Evolutionary conservation across 2,888 invertebrate species (phyloP), one percentile per base, ranked within the genome.

Genomic region (Drosophila pseudotakahashii): DNA sequence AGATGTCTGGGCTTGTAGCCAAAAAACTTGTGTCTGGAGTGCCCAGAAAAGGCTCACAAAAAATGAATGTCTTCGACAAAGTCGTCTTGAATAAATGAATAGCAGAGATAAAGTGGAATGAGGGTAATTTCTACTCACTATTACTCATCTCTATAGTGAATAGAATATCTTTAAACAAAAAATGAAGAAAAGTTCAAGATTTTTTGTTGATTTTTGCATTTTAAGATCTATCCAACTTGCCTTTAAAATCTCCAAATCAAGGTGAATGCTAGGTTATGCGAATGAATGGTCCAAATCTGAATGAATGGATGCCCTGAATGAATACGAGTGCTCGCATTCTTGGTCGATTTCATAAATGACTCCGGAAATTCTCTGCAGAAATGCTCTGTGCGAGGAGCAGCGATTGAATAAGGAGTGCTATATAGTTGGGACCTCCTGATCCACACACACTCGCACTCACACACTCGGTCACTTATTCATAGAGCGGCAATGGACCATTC

Each of bases 1-100:
- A 66, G 66, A 66, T 66, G 66, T 66, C 66, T 66, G 66, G 66
- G 44, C 39, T 34, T 10, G 30, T n/a, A 32, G 66, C 66, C 64
- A 64, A 64, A 37, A 64, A 64, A 36, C 66, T 64, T 45, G 19
- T 37, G 42, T 63, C 63, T 51, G 50, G 26, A 63, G 63, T 37
- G 16, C 23, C 30, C 37, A 11, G 44, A 26, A 44, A 55, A 55
- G 14, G 47, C 47, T 30, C 14, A 30, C 39, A 53, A 42, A 42
- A 50, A 44, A 42, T 14, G 42, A 39, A 51, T 63, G 53, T 26
- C 60, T 26, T 36, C 34, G 45, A 60, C 44, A 60, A 59, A 60
- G 37, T 59, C 19, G 14, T 30, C 45, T 32, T 37, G 30, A 37
- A 62, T 60, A 60, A 60, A 62, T 61, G 59, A 61, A 59, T 50